These are phyloP conservation scores for Palythoa grandis DNA, from an alignment of 92 coral and sea anemone genomes.

Conservation along the genomic window DNA sequence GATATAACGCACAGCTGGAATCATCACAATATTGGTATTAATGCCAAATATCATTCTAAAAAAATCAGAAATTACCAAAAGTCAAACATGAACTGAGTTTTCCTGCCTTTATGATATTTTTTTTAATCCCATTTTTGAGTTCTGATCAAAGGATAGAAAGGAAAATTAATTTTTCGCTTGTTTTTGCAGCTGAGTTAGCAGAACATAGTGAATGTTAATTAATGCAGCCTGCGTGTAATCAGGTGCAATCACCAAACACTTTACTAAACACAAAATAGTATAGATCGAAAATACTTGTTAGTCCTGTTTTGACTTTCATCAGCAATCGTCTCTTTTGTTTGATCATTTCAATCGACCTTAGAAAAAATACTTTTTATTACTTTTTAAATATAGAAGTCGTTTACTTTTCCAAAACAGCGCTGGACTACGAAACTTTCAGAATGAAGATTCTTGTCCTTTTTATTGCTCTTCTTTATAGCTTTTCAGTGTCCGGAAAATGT, in stretches of 20 bases:
- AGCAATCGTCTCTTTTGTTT: neutral
- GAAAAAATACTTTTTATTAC: neutral
- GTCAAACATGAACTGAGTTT: too few species aligned
- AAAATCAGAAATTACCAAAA: too few species aligned
- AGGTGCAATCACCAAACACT: constrained; percentile 11
- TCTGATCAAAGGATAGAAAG: neutral
- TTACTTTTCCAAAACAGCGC: neutral
- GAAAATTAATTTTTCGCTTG: neutral
- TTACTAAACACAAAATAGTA: constrained; percentile 3
- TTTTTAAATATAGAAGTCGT: neutral
- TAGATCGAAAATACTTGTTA: constrained; percentile 5
- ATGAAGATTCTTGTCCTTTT: constrained; percentile 17
- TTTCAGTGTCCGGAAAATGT: constrained; percentile 19
- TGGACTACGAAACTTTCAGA: neutral
- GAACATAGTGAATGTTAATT: neutral
- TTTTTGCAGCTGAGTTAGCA: constrained; percentile 13
- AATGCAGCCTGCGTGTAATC: constrained; percentile 1
- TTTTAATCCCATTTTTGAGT: too few species aligned
- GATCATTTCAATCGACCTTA: neutral
- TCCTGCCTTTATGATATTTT: too few species aligned
- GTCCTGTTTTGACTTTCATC: neutral
- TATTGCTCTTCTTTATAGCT: neutral
- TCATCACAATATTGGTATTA: too few species aligned
- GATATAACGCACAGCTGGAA: too few species aligned
- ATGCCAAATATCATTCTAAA: too few species aligned